A percentile compares a stretch with the other conserved stretches of the same genome.
phyloP scores from a whole-genome alignment of 2,113 vertebrate species.

The Peromyscus polionotus region DNA sequence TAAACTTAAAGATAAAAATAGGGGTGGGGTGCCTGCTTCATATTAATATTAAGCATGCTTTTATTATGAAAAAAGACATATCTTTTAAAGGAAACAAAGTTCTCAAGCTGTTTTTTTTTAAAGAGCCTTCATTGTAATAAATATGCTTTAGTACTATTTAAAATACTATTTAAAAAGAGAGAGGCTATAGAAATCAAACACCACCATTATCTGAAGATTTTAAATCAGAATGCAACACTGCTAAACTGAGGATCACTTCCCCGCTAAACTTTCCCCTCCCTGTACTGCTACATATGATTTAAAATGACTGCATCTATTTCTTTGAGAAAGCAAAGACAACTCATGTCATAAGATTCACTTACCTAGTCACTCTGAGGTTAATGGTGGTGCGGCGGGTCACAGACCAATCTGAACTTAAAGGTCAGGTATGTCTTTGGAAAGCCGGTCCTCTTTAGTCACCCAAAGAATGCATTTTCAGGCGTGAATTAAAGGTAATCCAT shows the following conservation, averaged over 20 bases:
- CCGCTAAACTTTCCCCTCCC: slow-evolving; percentile 83
- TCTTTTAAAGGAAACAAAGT: slow-evolving; percentile 63
- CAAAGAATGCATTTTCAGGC: slow-evolving; percentile 84
- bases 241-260: slow-evolving; percentile 74
- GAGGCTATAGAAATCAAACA: slow-evolving; percentile 64
- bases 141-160: slow-evolving; percentile 72
- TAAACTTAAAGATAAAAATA: slow-evolving; percentile 58
- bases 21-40: slow-evolving; percentile 7
- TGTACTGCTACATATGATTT: slow-evolving; percentile 62
- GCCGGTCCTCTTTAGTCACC: slow-evolving; percentile 84
- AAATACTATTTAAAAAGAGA: slow-evolving; percentile 42
- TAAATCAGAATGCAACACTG: slow-evolving; percentile 84
- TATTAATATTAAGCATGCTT: slow-evolving; percentile 47
- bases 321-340: slow-evolving; percentile 76
- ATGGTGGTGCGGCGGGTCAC: slow-evolving; percentile 84
- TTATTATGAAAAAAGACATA: slow-evolving; percentile 49
- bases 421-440: slow-evolving; percentile 81
- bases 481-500: slow-evolving; percentile 83
- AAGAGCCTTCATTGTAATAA: slow-evolving; percentile 27
- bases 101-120: slow-evolving; percentile 7
- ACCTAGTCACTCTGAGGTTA: slow-evolving; percentile 87
- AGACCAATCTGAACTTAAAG: slow-evolving; percentile 84
- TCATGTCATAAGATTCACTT: slow-evolving; percentile 84
- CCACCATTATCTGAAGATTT: slow-evolving; percentile 75
- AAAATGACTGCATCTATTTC: slow-evolving; percentile 71